Conservation (phyloP, 2,113 vertebrate genomes). For the Cariama cristata region DNA sequence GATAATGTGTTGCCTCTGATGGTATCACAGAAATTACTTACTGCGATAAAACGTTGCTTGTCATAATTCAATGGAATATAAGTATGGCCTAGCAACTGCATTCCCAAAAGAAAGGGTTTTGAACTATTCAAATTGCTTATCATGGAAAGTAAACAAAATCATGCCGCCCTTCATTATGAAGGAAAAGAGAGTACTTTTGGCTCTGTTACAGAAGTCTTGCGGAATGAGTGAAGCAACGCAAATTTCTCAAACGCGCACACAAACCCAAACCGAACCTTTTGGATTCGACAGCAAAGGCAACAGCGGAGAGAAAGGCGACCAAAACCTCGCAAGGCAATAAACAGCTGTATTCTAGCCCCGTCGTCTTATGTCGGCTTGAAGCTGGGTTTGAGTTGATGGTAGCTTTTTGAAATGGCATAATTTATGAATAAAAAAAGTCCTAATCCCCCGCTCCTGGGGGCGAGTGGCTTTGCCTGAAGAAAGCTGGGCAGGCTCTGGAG, state of each 20-base stretch:
- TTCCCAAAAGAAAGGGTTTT: background rate
- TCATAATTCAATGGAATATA: background rate
- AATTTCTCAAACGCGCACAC: background rate
- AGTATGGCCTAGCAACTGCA: background rate
- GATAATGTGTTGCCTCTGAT: constrained; percentile 28
- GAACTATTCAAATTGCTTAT: background rate
- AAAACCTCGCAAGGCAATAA: background rate
- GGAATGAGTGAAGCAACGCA: background rate
- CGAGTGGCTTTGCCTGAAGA: background rate
- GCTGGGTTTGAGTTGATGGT: background rate
- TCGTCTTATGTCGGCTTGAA: background rate
- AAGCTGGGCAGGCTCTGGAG: background rate
- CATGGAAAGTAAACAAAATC: background rate
- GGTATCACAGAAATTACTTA: constrained; percentile 10
- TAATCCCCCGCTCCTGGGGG: background rate
- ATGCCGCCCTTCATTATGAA: background rate
- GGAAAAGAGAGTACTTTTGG: background rate
- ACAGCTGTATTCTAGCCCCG: background rate
- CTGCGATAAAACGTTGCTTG: background rate
- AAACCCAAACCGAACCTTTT: background rate
- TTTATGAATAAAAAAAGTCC: constrained; percentile 40
- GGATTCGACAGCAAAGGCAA: background rate
- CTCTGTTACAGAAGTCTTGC: background rate
- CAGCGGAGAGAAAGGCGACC: background rate
- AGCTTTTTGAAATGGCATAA: constrained; percentile 53